Evolutionary conservation across 1,140 invertebrate species (phyloP), one percentile per base, ranked within the genome.

Genomic region (Asobara japonica): DNA sequence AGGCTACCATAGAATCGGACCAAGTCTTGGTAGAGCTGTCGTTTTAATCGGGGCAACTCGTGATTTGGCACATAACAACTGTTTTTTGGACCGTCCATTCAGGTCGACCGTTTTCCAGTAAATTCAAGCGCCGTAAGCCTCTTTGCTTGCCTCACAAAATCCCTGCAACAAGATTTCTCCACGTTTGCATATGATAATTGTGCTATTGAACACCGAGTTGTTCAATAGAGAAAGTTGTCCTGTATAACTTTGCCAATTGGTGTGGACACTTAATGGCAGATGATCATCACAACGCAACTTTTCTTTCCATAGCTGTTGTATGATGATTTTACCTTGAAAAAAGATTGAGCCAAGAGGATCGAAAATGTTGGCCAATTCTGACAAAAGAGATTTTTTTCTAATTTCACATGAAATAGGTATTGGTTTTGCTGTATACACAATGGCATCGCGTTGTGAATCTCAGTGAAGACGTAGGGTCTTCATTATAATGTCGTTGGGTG

Each of bases 281-380:
- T 73, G 60, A 27, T 84, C 80, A 73, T 89, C 87, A 87, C 87
- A 89, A 61, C 77, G 80, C 10, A 85, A 7, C 29, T 81, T 77
- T 31, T 27, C 25, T 64, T 75, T 27, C 85, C 87, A 87, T 11
- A 89, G 36, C 67, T 80, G 56, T 80, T 89, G 88, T 10, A 89
- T 64, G 5, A 89, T 69, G 6, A 85, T 78, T 78, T 89, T 89
- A 25, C 78, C 77, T 11, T 66, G n/a, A 87, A 72, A 11, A 45
- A 69, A 69, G 11, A 73, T 62, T 20, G 72, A 67, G 1, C 41
- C 60, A n/a, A 73, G 27, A 13, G 87, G 88, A 75, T 89, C 88
- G 74, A 85, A 89, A 4, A 80, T 48, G 61, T 71, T 71, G n/a
- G 80, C 61, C 1, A 75, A 36, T n/a, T 68, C 22, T 8, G 73